Evolutionary conservation across 2,113 vertebrate genomes (phyloP).

Genomic region (Myotis davidii): DNA sequence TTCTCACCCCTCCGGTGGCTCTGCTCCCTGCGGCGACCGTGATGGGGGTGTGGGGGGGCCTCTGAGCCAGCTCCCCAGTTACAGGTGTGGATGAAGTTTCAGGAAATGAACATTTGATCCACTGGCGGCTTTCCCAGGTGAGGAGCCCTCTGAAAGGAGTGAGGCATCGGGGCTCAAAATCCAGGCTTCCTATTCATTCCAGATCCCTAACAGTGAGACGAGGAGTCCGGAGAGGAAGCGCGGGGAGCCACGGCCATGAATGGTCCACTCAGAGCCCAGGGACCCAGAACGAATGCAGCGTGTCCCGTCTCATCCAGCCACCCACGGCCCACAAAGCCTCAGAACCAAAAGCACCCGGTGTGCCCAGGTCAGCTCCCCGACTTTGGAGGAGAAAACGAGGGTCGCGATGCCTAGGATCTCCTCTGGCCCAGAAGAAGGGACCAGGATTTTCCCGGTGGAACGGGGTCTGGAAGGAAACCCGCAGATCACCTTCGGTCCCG

Average conservation of each 20-base stretch:
- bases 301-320: neutral
- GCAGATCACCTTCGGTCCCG: accelerated
- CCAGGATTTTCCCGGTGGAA: no score
- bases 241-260: accelerated
- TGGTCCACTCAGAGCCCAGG: neutral
- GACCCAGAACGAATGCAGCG: neutral
- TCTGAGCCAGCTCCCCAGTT: neutral
- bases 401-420: accelerated
- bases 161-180: neutral
- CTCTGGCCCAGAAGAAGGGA: neutral
- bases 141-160: neutral
- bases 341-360: neutral
- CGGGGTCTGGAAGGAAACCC: neutral
- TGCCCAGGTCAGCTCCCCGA: accelerated
- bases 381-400: neutral
- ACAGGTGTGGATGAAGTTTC: conserved; percentile 55
- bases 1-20: neutral
- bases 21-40: neutral
- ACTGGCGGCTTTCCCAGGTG: conserved; percentile 21
- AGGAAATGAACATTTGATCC: conserved; percentile 65
- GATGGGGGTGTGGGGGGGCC: neutral
- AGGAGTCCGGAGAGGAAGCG: neutral
- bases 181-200: neutral
- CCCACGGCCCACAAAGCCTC: neutral
- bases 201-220: neutral